Evolutionary conservation across 2,113 vertebrate species (phyloP).

Genomic region (Pseudorasbora parva): DNA sequence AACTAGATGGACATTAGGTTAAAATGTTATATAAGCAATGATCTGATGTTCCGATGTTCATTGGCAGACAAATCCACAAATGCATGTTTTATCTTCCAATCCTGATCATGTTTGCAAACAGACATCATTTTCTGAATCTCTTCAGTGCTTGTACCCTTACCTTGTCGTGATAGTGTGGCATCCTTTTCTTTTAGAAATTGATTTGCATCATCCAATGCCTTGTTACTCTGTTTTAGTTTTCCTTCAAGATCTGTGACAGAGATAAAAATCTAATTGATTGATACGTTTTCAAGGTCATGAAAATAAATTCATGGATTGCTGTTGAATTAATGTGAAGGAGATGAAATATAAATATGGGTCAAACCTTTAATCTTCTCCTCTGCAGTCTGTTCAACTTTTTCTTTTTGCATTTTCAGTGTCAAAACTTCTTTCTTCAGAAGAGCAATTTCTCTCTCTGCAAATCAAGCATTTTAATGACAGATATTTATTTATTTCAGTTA

Average conservation of each 20-base stretch:
- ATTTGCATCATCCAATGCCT: not conserved
- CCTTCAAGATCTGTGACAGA: constrained; percentile 19
- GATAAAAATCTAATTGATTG: not conserved
- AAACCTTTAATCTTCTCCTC: not conserved
- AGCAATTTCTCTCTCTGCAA: constrained; percentile 19
- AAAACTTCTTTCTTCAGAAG: not conserved
- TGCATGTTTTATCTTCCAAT: not conserved
- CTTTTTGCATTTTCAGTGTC: not conserved
- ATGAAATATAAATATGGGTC: not conserved
- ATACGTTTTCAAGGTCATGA: not conserved
- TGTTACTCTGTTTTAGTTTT: not conserved
- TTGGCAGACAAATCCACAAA: not conserved
- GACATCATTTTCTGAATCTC: not conserved
- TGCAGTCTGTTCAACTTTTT: not conserved
- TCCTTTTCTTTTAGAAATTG: not conserved
- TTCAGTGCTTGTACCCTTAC: not conserved
- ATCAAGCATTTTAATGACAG: not conserved
- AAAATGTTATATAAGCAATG: not conserved
- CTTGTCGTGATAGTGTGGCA: not conserved
- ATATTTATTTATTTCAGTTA: not conserved
- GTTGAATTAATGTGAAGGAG: not conserved
- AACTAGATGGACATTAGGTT: constrained; percentile 13
- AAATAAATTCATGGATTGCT: not conserved
- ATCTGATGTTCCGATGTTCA: not conserved
- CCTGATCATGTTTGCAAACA: not conserved